Percentiles rank a stretch among this genome's conserved stretches.
Conservation (phyloP, 2,888 invertebrate species). For the Conomelus anceps region DNA sequence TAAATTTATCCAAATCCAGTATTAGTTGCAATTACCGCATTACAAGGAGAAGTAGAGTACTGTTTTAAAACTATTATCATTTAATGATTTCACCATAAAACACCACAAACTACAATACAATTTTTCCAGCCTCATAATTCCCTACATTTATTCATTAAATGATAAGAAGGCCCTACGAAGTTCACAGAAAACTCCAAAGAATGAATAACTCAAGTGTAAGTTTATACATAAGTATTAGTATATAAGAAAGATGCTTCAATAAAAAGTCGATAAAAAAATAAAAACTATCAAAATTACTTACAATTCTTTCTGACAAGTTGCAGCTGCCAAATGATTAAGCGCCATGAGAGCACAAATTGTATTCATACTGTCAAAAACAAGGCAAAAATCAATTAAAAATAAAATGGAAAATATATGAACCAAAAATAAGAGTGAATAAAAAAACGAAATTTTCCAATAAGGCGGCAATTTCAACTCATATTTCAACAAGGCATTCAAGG, state of each 20-base stretch:
- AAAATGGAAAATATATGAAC: conserved; percentile 26
- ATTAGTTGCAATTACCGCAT: too few species aligned
- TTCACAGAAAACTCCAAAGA: too few species aligned
- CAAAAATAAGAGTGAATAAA: conserved; percentile 26
- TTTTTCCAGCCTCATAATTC: too few species aligned
- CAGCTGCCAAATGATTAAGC: conserved; percentile 22
- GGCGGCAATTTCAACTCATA: conserved; percentile 28
- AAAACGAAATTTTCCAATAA: conserved; percentile 30
- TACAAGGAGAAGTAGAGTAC: too few species aligned
- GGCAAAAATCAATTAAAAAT: conserved; percentile 28
- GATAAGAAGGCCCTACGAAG: background rate
- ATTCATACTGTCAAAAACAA: conserved; percentile 25
- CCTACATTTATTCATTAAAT: too few species aligned
- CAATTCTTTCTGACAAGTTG: conserved; percentile 23
- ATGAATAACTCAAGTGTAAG: background rate
- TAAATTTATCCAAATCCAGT: too few species aligned
- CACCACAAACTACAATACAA: too few species aligned
- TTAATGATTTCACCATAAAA: too few species aligned
- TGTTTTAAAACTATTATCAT: too few species aligned
- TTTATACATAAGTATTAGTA: background rate
- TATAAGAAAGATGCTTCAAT: background rate
- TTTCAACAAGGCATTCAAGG: conserved; percentile 42
- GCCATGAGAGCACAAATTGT: conserved; percentile 22
- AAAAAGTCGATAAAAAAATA: background rate
- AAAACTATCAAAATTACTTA: conserved; percentile 17